Evolutionary conservation across 2,888 invertebrate genomes (phyloP).

Genomic region (Sminthurinus aureus): DNA sequence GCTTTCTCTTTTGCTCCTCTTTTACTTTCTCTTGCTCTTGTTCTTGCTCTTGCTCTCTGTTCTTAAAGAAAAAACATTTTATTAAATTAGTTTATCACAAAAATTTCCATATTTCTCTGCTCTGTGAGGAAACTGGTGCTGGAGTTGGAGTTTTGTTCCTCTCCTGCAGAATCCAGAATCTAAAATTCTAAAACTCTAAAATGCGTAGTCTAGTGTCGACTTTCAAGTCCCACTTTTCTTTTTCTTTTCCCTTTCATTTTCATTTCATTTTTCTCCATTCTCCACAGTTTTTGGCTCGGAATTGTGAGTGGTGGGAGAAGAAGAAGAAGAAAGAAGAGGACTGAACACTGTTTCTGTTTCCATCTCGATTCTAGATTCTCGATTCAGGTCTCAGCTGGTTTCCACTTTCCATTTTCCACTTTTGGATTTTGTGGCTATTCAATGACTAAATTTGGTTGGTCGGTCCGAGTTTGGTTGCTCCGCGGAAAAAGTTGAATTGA

Average conservation of each 20-base stretch:
- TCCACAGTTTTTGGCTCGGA: neutral
- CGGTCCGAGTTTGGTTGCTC: no score
- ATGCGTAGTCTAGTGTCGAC: neutral
- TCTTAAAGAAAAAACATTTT: neutral
- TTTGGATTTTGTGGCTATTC: no score
- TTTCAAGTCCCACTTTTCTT: neutral
- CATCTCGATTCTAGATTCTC: neutral
- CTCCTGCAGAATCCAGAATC: neutral
- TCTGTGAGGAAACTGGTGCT: neutral
- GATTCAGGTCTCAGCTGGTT: no score
- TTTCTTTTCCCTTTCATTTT: neutral
- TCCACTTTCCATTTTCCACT: no score
- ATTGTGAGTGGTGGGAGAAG: neutral
- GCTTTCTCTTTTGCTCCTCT: neutral
- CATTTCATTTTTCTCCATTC: neutral
- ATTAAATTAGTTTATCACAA: neutral
- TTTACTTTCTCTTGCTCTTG: neutral
- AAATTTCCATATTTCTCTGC: neutral
- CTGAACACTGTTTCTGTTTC: neutral
- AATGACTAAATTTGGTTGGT: no score
- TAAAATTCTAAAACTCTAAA: neutral
- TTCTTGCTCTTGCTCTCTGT: neutral
- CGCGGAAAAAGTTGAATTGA: no score
- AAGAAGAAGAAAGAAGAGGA: neutral
- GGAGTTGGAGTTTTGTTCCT: neutral